Evolutionary conservation across 1,140 invertebrate genomes (phyloP).

Genomic region (Solen grandis): DNA sequence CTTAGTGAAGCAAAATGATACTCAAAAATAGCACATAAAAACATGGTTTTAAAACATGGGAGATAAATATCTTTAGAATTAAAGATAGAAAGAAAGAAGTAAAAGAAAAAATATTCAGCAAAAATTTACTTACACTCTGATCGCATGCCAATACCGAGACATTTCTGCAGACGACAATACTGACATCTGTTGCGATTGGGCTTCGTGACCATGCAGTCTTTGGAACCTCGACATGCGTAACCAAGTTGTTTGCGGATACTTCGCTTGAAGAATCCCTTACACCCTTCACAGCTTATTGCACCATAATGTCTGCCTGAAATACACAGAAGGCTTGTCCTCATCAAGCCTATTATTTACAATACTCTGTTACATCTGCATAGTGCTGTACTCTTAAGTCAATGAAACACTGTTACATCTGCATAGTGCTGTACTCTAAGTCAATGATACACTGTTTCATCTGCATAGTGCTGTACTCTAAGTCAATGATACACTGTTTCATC

Average conservation of each 20-base stretch:
- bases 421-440: no score
- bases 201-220: conserved; percentile 98
- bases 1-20: no score
- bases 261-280: conserved; percentile 90
- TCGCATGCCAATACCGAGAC: conserved; percentile 97
- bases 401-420: no score
- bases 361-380: no score
- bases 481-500: no score
- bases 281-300: conserved; percentile 97
- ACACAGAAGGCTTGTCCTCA: no score
- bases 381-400: no score
- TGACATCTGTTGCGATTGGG: conserved; percentile 97
- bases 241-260: conserved; percentile 95
- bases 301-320: conserved; percentile 92
- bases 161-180: conserved; percentile 98
- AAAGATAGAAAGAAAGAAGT: conserved; percentile 6
- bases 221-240: conserved; percentile 96
- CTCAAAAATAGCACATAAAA: no score
- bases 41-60: no score
- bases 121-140: conserved; percentile 96
- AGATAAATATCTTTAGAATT: neutral
- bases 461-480: no score
- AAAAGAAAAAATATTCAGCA: neutral
- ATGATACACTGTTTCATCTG: no score
- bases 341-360: no score